Base-by-base conservation (phyloP, 2,113 vertebrate genomes). In the Centropus unirufus region DNA sequence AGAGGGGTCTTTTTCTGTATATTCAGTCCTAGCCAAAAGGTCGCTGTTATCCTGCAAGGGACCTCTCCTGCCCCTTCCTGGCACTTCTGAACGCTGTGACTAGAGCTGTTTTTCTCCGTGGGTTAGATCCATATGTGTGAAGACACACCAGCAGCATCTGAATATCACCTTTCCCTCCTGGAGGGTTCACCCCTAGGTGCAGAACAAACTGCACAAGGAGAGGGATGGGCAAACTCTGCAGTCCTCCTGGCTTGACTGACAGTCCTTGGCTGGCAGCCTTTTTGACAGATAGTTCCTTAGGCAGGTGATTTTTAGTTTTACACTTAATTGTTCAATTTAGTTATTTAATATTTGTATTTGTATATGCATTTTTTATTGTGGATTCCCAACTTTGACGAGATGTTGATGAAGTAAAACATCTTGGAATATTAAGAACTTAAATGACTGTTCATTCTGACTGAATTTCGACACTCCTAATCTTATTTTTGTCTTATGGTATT, bases 11-110 rank as follows among this genome's bases (percentile, higher is more conserved):
- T 82, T 74, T 67, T 89, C 42, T 49, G 8, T 47, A 15, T 68
- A 64, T 90, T 88, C 62, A 83, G 14, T 76, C 58, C 42, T 57
- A 75, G 21, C 36, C 39, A 64, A 91, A 94, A 83, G 55, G 55
- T 89, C 77, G 64, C 61, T 27, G 18, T n/a, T 89, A 18, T 87
- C 68, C 47, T 46, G 34, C 24, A 58, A 55, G 54, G 20, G 5
- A 79, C 27, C 83, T 20, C 29, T 90, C 30, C 23, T 55, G 90
- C 52, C 17, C 30, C 13, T 52, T 81, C 34, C 44, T 44, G 39
- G 69, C 63, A 59, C 34, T 21, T 72, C 47, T 67, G 61, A 32
- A 36, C 83, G 46, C 32, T 81, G 34, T 83, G 83, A 92, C 81
- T 72, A 55, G 79, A 85, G 14, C 3, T 81, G 26, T 39, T 7